Base-by-base conservation (phyloP, 2,888 invertebrate genomes). In the Catotricha subobsoleta region DNA sequence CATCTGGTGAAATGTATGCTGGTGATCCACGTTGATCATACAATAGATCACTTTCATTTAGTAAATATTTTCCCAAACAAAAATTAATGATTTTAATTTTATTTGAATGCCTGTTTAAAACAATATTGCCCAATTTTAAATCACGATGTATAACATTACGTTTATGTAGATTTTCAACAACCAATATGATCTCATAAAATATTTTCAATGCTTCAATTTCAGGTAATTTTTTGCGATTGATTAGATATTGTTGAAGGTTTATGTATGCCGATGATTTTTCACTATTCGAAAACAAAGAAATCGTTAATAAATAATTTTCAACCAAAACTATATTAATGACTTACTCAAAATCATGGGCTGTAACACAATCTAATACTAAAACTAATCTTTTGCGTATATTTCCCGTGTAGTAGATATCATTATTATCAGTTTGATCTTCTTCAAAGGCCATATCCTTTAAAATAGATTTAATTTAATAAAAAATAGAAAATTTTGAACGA, bases 1-100 rank as follows among this genome's bases (percentile, higher is more conserved):
- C 80, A 57, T 82, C 83, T 0, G 83, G 82, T 2, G 80, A 80
- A 49, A 82, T 81, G 56, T 82, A 83, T 0, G 81, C 81, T 2
- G 82, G 82, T 1, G 80, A 80, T 2, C 68, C 68, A 36, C 72
- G 56, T 54, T 74, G 74, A 57, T 75, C 75, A 48, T 66, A 67
- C 21, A 75, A 54, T 31, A 67, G 54, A 51, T 72, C 73, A 48
- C 65, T 66, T 52, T 73, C 73, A 47, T 66, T 67, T 6, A 67
- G 60, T 27, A 75, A 59, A 53, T 71, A 70, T 53, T 72, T 73
- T 1, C 74, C 74, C 44, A 75, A 56, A 50, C 47, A 46, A 59
- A 83, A 82, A 57, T 83, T 82, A 2, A 80, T 78, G 18, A 82
- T 67, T 2, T 71, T 74, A 8, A 82, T 69, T 27, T 69, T 63